Base-by-base conservation (phyloP, 1,140 invertebrate species). In the Uloborus diversus region DNA sequence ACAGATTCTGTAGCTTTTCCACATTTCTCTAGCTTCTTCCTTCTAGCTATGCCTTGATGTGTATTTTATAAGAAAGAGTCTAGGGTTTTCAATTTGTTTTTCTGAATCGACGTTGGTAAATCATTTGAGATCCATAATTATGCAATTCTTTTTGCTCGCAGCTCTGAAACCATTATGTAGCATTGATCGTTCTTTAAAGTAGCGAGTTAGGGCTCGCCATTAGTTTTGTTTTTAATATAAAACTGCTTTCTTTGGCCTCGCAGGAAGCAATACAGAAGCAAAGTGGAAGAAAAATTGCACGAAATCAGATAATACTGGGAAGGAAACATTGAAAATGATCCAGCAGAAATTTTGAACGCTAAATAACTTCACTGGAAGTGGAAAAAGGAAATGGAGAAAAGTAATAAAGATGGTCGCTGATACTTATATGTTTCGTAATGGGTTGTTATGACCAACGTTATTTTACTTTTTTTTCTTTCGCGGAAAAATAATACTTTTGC, bases 41-140 rank as follows among this genome's bases (percentile, higher is more conserved):
- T n/a, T n/a, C n/a, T n/a, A n/a, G n/a, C n/a, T n/a, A n/a, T n/a
- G n/a, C n/a, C n/a, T n/a, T n/a, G n/a, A n/a, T n/a, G n/a, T n/a
- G n/a, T n/a, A n/a, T n/a, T n/a, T n/a, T n/a, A n/a, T n/a, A n/a
- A n/a, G n/a, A n/a, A n/a, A n/a, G n/a, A n/a, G n/a, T n/a, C n/a
- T n/a, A n/a, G n/a, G n/a, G n/a, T n/a, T n/a, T n/a, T n/a, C n/a
- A n/a, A n/a, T n/a, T n/a, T n/a, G n/a, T n/a, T n/a, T n/a, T n/a
- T n/a, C n/a, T n/a, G n/a, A n/a, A n/a, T n/a, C n/a, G n/a, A n/a
- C n/a, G n/a, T n/a, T n/a, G n/a, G n/a, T n/a, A 35, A 64, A 75
- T 75, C 70, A 64, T 75, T 64, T 62, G 57, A n/a, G n/a, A 75
- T 75, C 70, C 70, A 75, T 75, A 75, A 75, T 75, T 75, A 75